phyloP scores from a whole-genome alignment of 2,888 invertebrate species.

The Oxyteleia sp. region DNA sequence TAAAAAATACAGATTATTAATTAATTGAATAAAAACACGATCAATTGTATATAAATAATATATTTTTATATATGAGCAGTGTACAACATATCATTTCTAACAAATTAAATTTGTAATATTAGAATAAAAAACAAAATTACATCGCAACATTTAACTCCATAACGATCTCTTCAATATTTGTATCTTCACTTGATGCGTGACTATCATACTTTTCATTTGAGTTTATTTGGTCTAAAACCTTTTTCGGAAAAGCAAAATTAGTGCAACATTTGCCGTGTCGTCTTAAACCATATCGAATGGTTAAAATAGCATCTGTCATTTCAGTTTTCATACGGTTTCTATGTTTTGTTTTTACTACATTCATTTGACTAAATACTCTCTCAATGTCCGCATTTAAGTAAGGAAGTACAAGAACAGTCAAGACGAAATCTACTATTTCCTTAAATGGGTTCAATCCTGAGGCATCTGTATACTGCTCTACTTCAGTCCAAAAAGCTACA shows the following conservation, averaged over 20 bases:
- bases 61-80: no score
- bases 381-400: slow-evolving; percentile 50
- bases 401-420: slow-evolving; percentile 21
- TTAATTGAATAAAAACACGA: no score
- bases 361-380: slow-evolving; percentile 41
- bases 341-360: slow-evolving; percentile 32
- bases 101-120: no score
- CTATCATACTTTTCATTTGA: no score
- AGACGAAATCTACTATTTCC: slow-evolving; percentile 31
- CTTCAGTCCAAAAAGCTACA: slow-evolving; percentile 61
- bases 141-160: no score
- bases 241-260: slow-evolving; percentile 46
- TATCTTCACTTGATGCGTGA: no score
- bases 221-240: background rate
- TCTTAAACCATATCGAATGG: slow-evolving; percentile 54
- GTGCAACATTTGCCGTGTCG: slow-evolving; percentile 53
- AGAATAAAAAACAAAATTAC: no score
- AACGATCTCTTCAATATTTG: no score
- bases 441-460: slow-evolving; percentile 28
- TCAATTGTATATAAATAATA: no score
- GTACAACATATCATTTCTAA: no score
- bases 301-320: slow-evolving; percentile 29
- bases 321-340: slow-evolving; percentile 19
- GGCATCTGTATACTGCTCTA: slow-evolving; percentile 26
- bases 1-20: no score